phyloP scores from a whole-genome alignment of 1,140 invertebrate genomes.

The Achroia grisella region DNA sequence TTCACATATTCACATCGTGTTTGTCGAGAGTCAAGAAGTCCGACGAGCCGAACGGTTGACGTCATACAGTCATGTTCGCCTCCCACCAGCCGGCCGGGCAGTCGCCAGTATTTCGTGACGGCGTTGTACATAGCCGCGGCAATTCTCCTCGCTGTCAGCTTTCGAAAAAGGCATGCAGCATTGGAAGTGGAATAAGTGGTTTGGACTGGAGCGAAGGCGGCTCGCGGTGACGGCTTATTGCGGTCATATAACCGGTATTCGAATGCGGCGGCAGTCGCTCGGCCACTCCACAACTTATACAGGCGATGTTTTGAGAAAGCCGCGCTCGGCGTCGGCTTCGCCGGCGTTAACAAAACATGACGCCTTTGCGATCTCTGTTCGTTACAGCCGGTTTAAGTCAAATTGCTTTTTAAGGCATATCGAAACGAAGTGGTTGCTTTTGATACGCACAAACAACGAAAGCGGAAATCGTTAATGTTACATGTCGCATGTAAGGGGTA shows the following conservation, averaged over 20 bases:
- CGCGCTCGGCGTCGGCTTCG: slow-evolving; percentile 46
- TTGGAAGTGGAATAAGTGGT: slow-evolving; percentile 11
- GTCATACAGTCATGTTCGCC: slow-evolving; percentile 60
- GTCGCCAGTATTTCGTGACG: slow-evolving; percentile 12
- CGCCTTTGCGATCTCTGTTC: slow-evolving; percentile 39
- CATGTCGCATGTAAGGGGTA: neutral
- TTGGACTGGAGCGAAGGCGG: slow-evolving; percentile 7
- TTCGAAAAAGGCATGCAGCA: slow-evolving; percentile 5
- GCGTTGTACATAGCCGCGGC: slow-evolving; percentile 23
- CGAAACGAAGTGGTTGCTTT: neutral
- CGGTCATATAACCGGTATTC: slow-evolving; percentile 71
- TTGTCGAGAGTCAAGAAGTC: slow-evolving; percentile 63
- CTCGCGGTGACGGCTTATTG: slow-evolving; percentile 49
- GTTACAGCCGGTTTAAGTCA: slow-evolving; percentile 25
- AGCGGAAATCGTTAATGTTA: neutral
- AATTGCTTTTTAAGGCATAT: slow-evolving; percentile 34
- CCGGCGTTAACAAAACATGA: slow-evolving; percentile 59
- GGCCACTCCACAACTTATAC: slow-evolving; percentile 26
- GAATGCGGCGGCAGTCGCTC: slow-evolving; percentile 48
- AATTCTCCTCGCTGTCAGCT: neutral
- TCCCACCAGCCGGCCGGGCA: slow-evolving; percentile 31
- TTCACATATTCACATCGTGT: slow-evolving; percentile 51
- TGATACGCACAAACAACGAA: neutral
- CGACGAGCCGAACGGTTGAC: slow-evolving; percentile 66
- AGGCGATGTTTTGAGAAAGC: slow-evolving; percentile 66